phyloP scores from a whole-genome alignment of 2,113 vertebrate species.

The Bungarus multicinctus region DNA sequence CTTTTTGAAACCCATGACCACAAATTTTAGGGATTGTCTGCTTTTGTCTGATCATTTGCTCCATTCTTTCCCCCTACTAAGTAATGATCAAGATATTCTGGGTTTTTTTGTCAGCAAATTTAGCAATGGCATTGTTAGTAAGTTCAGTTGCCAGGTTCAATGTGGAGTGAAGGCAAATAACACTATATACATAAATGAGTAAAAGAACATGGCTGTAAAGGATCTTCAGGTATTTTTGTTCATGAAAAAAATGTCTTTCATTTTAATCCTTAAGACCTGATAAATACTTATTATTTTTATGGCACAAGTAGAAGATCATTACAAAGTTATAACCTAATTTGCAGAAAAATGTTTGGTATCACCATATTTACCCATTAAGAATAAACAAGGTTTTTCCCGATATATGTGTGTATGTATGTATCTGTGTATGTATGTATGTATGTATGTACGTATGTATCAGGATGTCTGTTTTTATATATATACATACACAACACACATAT shows the following conservation, averaged over 20 bases:
- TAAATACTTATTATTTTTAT: background rate
- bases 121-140: background rate
- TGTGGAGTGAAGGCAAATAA: background rate
- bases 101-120: background rate
- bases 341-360: background rate
- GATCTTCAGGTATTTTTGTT: background rate
- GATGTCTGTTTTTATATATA: too few relatives aligned
- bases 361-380: background rate
- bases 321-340: background rate
- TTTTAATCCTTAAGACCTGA: background rate
- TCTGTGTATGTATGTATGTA: too few relatives aligned
- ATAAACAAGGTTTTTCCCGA: too few relatives aligned
- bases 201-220: background rate
- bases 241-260: background rate
- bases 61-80: background rate
- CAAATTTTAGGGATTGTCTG: background rate
- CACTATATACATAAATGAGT: background rate
- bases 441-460: too few relatives aligned
- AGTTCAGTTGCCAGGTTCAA: background rate
- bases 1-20: background rate
- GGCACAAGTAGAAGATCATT: background rate
- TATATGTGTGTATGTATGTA: too few relatives aligned
- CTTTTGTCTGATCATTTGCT: background rate
- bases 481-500: too few relatives aligned
- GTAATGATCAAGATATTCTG: background rate